Percentiles rank a stretch among this genome's conserved stretches.
phyloP scores from a whole-genome alignment of 2,797 vertebrate genomes.

The Myotis vivesi region DNA sequence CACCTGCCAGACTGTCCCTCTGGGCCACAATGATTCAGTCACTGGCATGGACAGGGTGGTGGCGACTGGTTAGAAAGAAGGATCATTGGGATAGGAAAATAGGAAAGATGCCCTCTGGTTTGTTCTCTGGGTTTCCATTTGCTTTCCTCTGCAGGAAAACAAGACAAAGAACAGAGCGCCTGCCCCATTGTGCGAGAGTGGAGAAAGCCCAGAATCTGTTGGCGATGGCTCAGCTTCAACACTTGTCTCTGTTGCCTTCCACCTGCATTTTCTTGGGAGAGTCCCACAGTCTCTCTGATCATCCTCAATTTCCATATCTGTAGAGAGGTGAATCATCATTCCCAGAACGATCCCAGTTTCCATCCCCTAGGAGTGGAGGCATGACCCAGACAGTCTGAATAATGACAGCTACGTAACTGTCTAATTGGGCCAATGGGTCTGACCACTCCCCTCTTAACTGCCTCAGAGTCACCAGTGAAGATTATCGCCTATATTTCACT shows the following conservation, averaged over 20 bases:
- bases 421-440: not conserved
- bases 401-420: not conserved
- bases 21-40: not conserved
- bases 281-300: not conserved
- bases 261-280: not conserved
- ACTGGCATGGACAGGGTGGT: not conserved
- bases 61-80: not conserved
- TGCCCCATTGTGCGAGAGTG: not conserved
- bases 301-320: not conserved
- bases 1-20: not conserved
- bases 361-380: not conserved
- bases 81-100: not conserved
- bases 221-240: not conserved
- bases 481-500: not conserved
- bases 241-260: not conserved
- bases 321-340: not conserved
- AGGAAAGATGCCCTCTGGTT: not conserved
- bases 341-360: not conserved
- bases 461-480: not conserved
- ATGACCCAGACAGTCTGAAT: not conserved
- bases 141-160: not conserved
- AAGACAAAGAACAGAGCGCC: not conserved
- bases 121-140: not conserved
- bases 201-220: not conserved
- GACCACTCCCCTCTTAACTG: not conserved